Evolutionary conservation across 2,888 invertebrate species (phyloP), one percentile per base, ranked within the genome.

Genomic region (Odiellus spinosus): DNA sequence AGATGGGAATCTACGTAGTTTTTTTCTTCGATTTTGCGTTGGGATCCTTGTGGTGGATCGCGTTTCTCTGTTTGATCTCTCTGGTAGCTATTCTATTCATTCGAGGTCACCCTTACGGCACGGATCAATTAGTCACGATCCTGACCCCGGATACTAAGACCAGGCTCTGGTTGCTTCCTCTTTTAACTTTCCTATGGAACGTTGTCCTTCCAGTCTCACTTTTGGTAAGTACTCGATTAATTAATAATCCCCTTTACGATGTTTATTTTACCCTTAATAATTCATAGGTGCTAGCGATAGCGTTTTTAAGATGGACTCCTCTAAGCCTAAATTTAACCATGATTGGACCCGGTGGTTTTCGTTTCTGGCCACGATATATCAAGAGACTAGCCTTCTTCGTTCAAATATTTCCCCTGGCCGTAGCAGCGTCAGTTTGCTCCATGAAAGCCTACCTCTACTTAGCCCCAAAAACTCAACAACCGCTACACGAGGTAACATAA

Each of bases 31-130:
- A 88, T 67, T 81, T 82, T 63, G 76, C 79, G 19, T 72, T 86
- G 60, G 82, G 83, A 14, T 85, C 85, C 3, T 73, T 78, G 3
- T 90, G 90, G 88, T 86, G 85, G 80, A 74, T 87, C 48, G 77
- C 84, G 63, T 73, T 80, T 45, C 68, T 86, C 38, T 82, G 86
- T 64, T 48, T 59, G 40, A 48, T 52, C 2, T 47, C 54, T 48
- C 71, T 82, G 41, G 69, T 80, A 40, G 55, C 54, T 14, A 42
- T 57, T 32, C 48, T 55, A 33, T 50, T 58, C 42, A 53, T 59
- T 39, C 43, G 58, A 49, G 58, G 57, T 55, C 75, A 85, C 21
- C 87, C 87, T 0, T 85, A 85, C 63, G 79, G 82, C 51, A 83
- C 85, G 2, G 82, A 83, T 60, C 75, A 75, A 2, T 71, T 78